Evolutionary conservation across 2,113 vertebrate genomes (phyloP), one percentile per base, ranked within the genome.

Genomic region (Malurus cyaneus): DNA sequence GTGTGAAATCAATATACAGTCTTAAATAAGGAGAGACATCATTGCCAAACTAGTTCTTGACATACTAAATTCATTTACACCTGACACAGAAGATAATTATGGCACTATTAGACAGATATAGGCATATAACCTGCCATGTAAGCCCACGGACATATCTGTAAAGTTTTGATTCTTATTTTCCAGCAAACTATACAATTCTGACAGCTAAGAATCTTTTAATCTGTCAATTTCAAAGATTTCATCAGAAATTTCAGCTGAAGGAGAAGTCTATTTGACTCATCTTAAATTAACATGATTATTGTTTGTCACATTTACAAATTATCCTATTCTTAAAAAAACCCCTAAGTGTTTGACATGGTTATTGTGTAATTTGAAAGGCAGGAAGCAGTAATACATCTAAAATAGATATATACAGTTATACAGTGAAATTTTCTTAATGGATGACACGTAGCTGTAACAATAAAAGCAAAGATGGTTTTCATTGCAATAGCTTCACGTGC

Each of bases 241-340:
- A n/a, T 96, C 91, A 97, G 84, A 96, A n/a, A 98, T 95, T 97
- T 98, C 96, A 97, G 91, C 76, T 97, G 93, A 97, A 96, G 92
- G 89, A n/a, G n/a, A 94, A 84, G 71, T 90, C 90, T 97, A 56
- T 92, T 97, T 93, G 88, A 92, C 72, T n/a, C n/a, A n/a, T n/a
- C n/a, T n/a, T n/a, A n/a, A n/a, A n/a, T n/a, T n/a, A n/a, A n/a
- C n/a, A n/a, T n/a, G n/a, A n/a, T n/a, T n/a, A n/a, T n/a, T n/a
- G n/a, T n/a, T n/a, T n/a, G n/a, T n/a, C n/a, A n/a, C n/a, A n/a
- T n/a, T n/a, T n/a, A n/a, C n/a, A n/a, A n/a, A n/a, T n/a, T n/a
- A n/a, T n/a, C n/a, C n/a, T n/a, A n/a, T n/a, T n/a, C n/a, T n/a
- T n/a, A n/a, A n/a, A n/a, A n/a, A n/a, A n/a, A n/a, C n/a, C n/a